Evolutionary conservation across 2,113 vertebrate species (phyloP).

Genomic region (Halichoerus grypus): DNA sequence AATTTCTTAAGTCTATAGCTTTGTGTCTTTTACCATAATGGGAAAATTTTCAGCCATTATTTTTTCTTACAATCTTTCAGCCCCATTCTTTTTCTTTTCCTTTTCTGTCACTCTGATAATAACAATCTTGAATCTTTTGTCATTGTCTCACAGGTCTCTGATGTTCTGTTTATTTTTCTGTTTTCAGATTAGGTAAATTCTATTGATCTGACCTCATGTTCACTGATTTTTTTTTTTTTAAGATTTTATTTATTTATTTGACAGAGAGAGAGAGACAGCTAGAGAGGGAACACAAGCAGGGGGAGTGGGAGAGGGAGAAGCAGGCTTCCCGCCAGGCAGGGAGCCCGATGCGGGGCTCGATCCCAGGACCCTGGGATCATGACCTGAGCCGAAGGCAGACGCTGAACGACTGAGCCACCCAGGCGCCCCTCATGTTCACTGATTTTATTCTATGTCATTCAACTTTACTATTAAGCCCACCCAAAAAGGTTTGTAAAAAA

Average conservation of each 20-base stretch:
- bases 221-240: neutral
- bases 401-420: too few species aligned
- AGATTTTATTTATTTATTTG: too few species aligned
- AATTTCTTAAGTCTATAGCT: neutral
- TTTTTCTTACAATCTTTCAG: slow-evolving; percentile 23
- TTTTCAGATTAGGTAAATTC: slow-evolving; percentile 1
- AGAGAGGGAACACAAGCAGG: too few species aligned
- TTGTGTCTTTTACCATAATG: neutral
- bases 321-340: too few species aligned
- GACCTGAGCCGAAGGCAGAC: too few species aligned
- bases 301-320: too few species aligned
- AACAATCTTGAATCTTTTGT: neutral
- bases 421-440: neutral
- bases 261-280: too few species aligned
- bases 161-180: neutral
- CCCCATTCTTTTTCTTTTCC: neutral
- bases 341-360: too few species aligned
- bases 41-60: neutral
- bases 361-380: too few species aligned
- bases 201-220: neutral
- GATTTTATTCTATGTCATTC: neutral
- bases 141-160: neutral
- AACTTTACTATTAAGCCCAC: neutral
- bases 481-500: neutral
- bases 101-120: neutral